These are phyloP conservation scores for Stegastes partitus DNA, from an alignment of 2,113 vertebrate genomes.

Conservation along the genomic window DNA sequence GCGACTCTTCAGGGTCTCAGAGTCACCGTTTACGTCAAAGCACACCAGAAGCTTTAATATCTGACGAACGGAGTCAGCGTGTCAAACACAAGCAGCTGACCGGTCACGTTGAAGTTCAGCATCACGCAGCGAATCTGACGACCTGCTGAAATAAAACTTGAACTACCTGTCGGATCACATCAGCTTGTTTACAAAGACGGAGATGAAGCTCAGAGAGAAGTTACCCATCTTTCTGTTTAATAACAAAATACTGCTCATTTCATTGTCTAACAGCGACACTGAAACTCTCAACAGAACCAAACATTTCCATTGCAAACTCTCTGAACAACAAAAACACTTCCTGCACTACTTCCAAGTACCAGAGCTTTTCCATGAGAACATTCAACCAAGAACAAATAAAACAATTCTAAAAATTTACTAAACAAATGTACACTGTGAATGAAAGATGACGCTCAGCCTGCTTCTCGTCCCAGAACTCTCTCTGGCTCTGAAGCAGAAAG, in stretches of 20 bases:
- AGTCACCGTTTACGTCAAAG: constrained; percentile 50
- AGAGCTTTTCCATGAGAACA: not conserved
- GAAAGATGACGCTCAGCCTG: not conserved
- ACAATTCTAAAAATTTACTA: not conserved
- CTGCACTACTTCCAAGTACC: not conserved
- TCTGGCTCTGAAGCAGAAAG: constrained; percentile 17
- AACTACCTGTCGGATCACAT: too few species aligned
- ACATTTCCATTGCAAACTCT: not conserved
- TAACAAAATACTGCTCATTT: not conserved
- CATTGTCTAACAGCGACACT: not conserved
- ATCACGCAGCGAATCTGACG: not conserved
- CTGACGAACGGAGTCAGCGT: constrained; percentile 6
- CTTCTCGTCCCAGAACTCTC: not conserved
- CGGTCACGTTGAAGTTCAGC: not conserved
- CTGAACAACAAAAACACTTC: not conserved
- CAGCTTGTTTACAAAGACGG: not conserved
- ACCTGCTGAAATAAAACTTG: too few species aligned
- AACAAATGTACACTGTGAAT: fast-evolving
- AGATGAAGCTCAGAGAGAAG: not conserved
- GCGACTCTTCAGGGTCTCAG: not conserved
- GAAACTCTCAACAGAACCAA: not conserved
- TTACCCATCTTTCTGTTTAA: not conserved
- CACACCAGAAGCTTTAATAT: constrained; percentile 18
- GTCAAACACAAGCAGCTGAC: not conserved
- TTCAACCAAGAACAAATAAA: not conserved